phyloP scores from a whole-genome alignment of 1,140 invertebrate genomes.

The Aphaenogaster ashmeadi region DNA sequence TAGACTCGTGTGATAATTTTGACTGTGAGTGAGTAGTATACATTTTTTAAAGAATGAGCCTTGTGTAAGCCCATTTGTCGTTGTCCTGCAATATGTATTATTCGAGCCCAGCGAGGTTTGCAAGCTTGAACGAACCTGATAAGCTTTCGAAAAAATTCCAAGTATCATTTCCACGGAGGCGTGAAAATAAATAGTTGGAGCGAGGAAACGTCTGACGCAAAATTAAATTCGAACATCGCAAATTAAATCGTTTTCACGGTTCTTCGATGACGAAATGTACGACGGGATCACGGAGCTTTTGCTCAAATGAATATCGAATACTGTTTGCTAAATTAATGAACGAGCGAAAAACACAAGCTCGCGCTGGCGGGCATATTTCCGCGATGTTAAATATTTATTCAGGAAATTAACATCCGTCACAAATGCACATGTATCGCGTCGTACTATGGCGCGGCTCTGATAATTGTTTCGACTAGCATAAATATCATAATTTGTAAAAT shows the following conservation, averaged over 20 bases:
- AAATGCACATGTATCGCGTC: constrained; percentile 29
- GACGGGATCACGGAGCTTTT: constrained; percentile 50
- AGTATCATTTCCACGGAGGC: background rate
- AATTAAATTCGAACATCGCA: constrained; percentile 30
- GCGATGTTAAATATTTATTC: constrained; percentile 67
- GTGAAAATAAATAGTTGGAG: background rate
- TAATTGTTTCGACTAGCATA: constrained; percentile 66
- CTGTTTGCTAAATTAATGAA: constrained; percentile 62
- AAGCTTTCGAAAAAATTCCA: background rate
- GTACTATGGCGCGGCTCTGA: constrained; percentile 48
- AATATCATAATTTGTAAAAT: constrained; percentile 66
- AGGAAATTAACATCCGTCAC: constrained; percentile 66
- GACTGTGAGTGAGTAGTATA: background rate
- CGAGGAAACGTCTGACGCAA: constrained; percentile 20
- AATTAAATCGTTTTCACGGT: constrained; percentile 48
- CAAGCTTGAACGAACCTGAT: background rate
- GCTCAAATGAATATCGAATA: constrained; percentile 64
- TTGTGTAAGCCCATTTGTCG: background rate
- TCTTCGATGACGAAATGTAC: constrained; percentile 48
- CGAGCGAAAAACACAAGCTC: constrained; percentile 62
- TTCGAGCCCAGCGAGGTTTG: background rate
- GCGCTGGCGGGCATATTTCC: constrained; percentile 65
- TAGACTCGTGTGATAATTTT: background rate
- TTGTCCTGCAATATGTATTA: too few relatives aligned
- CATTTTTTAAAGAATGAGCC: background rate